Evolutionary conservation across 2,888 invertebrate genomes (phyloP).

Genomic region (Zele albiditarsus): DNA sequence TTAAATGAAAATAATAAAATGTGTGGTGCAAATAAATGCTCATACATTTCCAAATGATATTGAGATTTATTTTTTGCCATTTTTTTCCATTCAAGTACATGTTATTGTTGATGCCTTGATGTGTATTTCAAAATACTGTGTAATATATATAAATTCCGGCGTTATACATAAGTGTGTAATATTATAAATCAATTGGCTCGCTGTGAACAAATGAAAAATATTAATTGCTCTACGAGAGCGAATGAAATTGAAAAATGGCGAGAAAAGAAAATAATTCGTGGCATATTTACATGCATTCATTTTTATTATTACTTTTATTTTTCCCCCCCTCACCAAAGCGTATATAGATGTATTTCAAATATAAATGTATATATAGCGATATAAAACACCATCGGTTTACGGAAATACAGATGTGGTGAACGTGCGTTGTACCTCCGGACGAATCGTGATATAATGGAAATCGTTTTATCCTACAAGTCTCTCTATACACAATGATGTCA

Average conservation of each 20-base stretch:
- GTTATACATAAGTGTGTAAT: too few relatives aligned
- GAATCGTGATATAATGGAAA: slow-evolving; percentile 28
- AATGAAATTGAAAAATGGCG: neutral
- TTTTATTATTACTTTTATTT: neutral
- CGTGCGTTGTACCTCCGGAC: slow-evolving; percentile 14
- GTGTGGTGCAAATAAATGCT: too few relatives aligned
- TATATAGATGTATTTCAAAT: neutral
- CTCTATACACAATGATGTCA: slow-evolving; percentile 23
- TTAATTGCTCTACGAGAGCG: neutral
- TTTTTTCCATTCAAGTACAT: too few relatives aligned
- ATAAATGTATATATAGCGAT: neutral
- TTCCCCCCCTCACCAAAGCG: too few relatives aligned
- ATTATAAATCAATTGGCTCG: neutral
- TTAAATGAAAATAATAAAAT: too few relatives aligned
- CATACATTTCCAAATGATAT: too few relatives aligned
- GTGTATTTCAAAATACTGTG: too few relatives aligned
- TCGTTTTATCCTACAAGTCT: slow-evolving; percentile 29
- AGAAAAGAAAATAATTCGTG: neutral
- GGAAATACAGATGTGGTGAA: slow-evolving; percentile 19
- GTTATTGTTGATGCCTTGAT: too few relatives aligned
- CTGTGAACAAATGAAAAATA: neutral
- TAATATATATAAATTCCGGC: too few relatives aligned
- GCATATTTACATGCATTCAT: neutral
- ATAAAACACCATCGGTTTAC: slow-evolving; percentile 1
- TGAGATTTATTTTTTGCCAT: too few relatives aligned